Conservation (phyloP, 2,888 invertebrate species). For the Drosophila pseudotalamancana region DNA sequence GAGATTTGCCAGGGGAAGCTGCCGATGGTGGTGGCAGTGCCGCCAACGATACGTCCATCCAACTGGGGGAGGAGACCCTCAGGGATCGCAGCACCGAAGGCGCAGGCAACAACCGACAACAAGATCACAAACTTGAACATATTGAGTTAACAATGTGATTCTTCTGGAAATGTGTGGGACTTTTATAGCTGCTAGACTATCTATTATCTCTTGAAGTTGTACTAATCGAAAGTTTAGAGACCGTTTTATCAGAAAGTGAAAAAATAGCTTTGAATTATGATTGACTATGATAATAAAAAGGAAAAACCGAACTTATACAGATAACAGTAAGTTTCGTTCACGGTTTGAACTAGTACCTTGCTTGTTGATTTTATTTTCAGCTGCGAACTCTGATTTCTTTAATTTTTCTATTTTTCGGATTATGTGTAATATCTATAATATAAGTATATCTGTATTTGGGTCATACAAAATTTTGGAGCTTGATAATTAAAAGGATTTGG, state of each 20-base stretch:
- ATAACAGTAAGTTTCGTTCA: too few species aligned
- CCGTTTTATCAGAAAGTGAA: conserved; percentile 13
- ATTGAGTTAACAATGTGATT: conserved; percentile 33
- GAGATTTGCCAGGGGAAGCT: conserved; percentile 76
- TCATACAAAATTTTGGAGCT: too few species aligned
- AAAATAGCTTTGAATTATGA: background rate
- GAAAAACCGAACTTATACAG: too few species aligned
- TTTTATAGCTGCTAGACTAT: conserved; percentile 42
- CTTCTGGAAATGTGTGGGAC: background rate
- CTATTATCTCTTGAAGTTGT: conserved; percentile 17
- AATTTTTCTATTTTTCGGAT: too few species aligned
- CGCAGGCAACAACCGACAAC: conserved; percentile 54
- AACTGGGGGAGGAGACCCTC: conserved; percentile 66
- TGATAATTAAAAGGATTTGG: too few species aligned
- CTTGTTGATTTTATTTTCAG: too few species aligned
- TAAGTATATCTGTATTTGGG: too few species aligned
- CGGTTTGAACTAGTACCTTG: too few species aligned
- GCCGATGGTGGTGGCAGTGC: conserved; percentile 58
- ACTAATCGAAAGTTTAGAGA: conserved; percentile 29
- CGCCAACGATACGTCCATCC: conserved; percentile 80
- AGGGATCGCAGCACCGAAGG: conserved; percentile 62
- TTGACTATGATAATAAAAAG: background rate
- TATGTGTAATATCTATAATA: too few species aligned
- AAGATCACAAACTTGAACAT: conserved; percentile 75
- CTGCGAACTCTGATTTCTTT: too few species aligned